These are phyloP conservation scores for Anabacerthia variegaticeps DNA, from an alignment of 2,797 vertebrate species.

Conservation along the genomic window DNA sequence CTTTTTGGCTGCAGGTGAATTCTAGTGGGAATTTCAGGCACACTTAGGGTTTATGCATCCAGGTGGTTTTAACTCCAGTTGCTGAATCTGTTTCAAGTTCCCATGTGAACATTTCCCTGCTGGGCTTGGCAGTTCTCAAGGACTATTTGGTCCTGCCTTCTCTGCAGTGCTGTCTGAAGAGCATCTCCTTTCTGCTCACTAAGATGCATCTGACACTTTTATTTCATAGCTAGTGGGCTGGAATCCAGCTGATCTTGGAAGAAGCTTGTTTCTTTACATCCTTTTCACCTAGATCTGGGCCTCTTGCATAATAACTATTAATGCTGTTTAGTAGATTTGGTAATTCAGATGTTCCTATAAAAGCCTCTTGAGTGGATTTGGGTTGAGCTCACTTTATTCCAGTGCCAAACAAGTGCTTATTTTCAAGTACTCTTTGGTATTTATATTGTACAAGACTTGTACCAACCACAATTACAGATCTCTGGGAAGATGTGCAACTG, in stretches of 20 bases:
- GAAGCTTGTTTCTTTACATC: not conserved
- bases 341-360: not conserved
- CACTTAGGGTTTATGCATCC: not conserved
- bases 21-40: not conserved
- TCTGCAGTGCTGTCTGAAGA: not conserved
- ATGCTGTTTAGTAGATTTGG: not conserved
- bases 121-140: not conserved
- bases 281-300: not conserved
- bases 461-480: not conserved
- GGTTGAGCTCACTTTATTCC: not conserved
- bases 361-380: not conserved
- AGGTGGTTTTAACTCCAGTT: not conserved
- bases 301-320: not conserved
- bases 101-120: not conserved
- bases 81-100: not conserved
- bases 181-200: not conserved
- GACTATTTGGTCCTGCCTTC: not conserved
- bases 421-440: not conserved
- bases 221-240: not conserved
- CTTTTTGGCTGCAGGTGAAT: not conserved
- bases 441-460: not conserved
- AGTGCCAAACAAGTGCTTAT: not conserved
- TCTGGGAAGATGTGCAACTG: not conserved
- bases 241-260: not conserved
- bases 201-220: not conserved